Evolutionary conservation across 2,888 invertebrate species (phyloP).

Genomic region (Isotomurus palustris): DNA sequence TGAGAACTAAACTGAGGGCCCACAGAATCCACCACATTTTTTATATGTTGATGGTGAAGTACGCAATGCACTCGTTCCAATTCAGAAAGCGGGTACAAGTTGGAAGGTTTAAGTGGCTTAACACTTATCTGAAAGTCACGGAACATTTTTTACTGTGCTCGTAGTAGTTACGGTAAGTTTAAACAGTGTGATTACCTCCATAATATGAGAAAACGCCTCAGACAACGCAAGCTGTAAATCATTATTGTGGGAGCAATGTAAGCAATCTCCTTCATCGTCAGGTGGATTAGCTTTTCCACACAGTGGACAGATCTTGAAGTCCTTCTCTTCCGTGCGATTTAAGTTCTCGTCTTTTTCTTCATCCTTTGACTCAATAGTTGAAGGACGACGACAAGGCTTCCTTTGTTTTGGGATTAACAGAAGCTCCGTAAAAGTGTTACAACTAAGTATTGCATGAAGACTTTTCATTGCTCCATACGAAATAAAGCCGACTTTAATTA

Average conservation of each 20-base stretch:
- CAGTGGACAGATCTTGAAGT: constrained; percentile 25
- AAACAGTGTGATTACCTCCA: constrained; percentile 24
- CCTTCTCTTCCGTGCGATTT: constrained; percentile 17
- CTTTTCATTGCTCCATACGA: constrained; percentile 59
- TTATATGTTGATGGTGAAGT: constrained; percentile 51
- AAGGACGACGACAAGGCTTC: constrained; percentile 31
- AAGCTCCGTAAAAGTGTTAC: constrained; percentile 57
- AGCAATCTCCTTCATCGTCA: constrained; percentile 25
- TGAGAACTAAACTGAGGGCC: constrained; percentile 36
- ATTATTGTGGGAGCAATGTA: constrained; percentile 30
- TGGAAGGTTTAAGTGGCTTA: constrained; percentile 52
- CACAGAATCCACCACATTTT: constrained; percentile 37
- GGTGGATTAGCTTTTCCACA: constrained; percentile 34
- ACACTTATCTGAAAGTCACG: constrained; percentile 51
- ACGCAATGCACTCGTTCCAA: constrained; percentile 54
- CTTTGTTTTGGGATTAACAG: constrained; percentile 54
- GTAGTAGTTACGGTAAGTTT: no score
- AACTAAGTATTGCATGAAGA: constrained; percentile 55
- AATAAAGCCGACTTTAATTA: constrained; percentile 51
- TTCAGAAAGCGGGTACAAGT: constrained; percentile 53
- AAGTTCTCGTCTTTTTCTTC: constrained; percentile 20
- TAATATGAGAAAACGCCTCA: constrained; percentile 40
- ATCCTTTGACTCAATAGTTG: constrained; percentile 20
- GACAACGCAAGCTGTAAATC: constrained; percentile 34
- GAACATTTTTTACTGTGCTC: no score